These are phyloP conservation scores for Epizoanthus stellaris DNA, from an alignment of 92 coral and sea anemone species.

Conservation along the genomic window DNA sequence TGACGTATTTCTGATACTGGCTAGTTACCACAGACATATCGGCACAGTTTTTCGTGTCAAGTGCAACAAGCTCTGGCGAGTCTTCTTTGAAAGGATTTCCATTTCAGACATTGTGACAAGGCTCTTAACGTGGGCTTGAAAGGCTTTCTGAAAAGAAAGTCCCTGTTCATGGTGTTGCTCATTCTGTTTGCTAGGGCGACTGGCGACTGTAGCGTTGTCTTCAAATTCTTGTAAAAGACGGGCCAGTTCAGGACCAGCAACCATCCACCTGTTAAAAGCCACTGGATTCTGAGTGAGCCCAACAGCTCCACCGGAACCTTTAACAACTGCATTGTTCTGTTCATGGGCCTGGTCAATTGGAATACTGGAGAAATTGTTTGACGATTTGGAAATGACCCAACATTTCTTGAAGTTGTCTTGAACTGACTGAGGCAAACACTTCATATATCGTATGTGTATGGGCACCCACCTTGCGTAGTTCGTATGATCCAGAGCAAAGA, in stretches of 20 bases:
- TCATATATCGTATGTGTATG: not conserved
- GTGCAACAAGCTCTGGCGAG: conserved; percentile 55
- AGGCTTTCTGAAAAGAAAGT: conserved; percentile 29
- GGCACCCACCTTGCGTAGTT: not conserved
- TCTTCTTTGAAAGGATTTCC: conserved; percentile 55
- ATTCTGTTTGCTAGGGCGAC: not conserved
- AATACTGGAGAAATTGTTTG: conserved; percentile 36
- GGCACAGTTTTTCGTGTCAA: conserved; percentile 46
- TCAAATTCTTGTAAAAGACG: not conserved
- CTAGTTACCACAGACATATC: conserved; percentile 11
- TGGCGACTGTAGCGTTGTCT: not conserved
- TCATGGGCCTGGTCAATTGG: conserved; percentile 53
- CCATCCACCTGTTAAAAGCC: not conserved
- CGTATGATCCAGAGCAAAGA: not conserved
- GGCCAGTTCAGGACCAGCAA: conserved; percentile 31
- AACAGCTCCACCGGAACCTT: conserved; percentile 45
- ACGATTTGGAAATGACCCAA: conserved; percentile 39
- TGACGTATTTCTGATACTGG: conserved; percentile 26
- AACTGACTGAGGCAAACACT: conserved; percentile 11
- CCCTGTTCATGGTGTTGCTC: conserved; percentile 50
- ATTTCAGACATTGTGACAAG: conserved; percentile 44
- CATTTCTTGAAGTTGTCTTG: conserved; percentile 42
- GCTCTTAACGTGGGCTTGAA: conserved; percentile 35
- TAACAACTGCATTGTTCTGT: conserved; percentile 53
- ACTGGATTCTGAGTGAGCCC: not conserved